Conservation (phyloP, 2,113 vertebrate species). For the Sterna hirundo region DNA sequence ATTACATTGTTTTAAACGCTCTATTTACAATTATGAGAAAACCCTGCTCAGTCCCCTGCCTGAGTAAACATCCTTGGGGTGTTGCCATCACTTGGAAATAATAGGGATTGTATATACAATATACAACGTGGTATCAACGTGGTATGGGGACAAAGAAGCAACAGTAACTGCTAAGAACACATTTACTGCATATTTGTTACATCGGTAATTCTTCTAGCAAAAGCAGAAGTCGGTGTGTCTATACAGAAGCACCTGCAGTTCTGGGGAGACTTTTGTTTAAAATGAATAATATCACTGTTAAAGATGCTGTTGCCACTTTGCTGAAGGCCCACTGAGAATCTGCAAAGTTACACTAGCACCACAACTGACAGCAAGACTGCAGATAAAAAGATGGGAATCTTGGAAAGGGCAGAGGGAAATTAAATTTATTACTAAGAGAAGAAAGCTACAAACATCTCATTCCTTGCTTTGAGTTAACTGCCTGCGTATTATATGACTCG, state of each 20-base stretch:
- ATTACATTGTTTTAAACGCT: constrained; percentile 43
- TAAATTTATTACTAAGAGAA: not conserved
- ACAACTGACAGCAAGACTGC: not conserved
- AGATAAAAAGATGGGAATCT: not conserved
- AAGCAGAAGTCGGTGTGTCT: not conserved
- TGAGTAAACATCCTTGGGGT: constrained; percentile 41
- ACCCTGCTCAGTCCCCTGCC: not conserved
- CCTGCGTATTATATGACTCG: not conserved
- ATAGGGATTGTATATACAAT: constrained; percentile 21
- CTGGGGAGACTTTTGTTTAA: not conserved
- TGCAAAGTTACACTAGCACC: not conserved
- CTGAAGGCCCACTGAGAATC: not conserved
- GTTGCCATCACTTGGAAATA: constrained; percentile 35
- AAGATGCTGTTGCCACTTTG: not conserved
- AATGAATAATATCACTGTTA: not conserved
- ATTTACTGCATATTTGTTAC: not conserved
- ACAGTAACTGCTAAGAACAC: not conserved
- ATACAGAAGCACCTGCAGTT: not conserved
- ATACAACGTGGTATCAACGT: not conserved
- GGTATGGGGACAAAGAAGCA: not conserved
- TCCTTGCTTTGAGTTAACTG: not conserved
- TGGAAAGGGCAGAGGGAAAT: not conserved
- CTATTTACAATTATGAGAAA: constrained; percentile 61
- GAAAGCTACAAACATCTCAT: not conserved
- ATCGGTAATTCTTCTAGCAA: not conserved